A percentile compares a stretch with the other conserved stretches of the same genome.
These are phyloP conservation scores for Herpailurus yagouaroundi DNA, from an alignment of 2,113 vertebrate genomes.

Conservation along the genomic window DNA sequence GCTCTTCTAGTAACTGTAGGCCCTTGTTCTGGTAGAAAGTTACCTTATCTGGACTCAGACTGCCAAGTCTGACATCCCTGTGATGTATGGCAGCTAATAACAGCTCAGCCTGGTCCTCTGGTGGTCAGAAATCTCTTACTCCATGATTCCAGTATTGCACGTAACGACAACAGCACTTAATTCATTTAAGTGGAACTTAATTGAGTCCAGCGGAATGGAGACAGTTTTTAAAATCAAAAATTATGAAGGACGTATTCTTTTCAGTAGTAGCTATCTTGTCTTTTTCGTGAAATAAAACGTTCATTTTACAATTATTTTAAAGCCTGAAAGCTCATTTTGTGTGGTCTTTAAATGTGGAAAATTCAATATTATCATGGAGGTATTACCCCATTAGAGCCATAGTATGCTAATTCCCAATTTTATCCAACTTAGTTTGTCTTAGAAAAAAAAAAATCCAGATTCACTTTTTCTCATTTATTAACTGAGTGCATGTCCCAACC, in stretches of 20 bases:
- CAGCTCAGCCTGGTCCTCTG: not conserved
- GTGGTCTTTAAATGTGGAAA: not conserved
- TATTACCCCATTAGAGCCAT: not conserved
- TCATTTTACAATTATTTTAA: not conserved
- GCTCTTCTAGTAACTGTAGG: not conserved
- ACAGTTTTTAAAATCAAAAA: not conserved
- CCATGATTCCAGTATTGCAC: not conserved
- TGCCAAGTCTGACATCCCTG: not conserved
- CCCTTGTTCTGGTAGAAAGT: not conserved
- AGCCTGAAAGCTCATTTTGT: not conserved
- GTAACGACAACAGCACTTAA: not conserved
- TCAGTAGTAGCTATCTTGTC: not conserved
- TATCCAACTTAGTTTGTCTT: not conserved
- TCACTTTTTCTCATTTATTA: not conserved
- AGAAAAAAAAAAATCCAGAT: not conserved
- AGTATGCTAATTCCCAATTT: not conserved
- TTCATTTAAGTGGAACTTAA: not conserved
- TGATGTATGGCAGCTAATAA: not conserved
- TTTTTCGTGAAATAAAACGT: not conserved
- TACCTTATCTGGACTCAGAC: not conserved
- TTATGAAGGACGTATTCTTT: not conserved
- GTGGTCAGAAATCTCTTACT: not conserved
- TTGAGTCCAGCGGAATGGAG: not conserved
- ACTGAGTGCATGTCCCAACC: not conserved
- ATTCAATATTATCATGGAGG: not conserved